Evolutionary conservation across 1,140 invertebrate genomes (phyloP).

Genomic region (Epicauta chinensis): DNA sequence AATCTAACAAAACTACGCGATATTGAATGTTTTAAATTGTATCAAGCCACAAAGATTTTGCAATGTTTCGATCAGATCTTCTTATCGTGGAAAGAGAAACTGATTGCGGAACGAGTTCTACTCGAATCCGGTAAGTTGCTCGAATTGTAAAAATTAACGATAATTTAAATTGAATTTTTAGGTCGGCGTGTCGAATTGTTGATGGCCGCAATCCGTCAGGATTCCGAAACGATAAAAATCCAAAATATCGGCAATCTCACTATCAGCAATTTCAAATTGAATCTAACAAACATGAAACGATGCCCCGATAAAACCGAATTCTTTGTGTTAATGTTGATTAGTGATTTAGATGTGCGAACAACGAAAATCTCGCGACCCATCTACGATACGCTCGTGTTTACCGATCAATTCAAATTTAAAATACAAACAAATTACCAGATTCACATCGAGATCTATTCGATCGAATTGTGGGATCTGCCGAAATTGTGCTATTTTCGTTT

Average conservation of each 20-base stretch:
- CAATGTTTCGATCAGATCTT: not conserved
- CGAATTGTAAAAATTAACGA: not conserved
- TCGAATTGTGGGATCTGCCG: not conserved
- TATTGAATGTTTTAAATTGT: slow-evolving; percentile 6
- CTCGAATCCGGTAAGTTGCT: slow-evolving; percentile 2
- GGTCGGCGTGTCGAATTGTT: not conserved
- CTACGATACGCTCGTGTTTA: not conserved
- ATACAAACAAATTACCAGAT: not conserved
- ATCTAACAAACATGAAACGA: not conserved
- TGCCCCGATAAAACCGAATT: not conserved
- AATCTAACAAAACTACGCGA: not conserved
- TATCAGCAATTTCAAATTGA: not conserved
- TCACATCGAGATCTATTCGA: not conserved
- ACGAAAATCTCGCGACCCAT: slow-evolving; percentile 1
- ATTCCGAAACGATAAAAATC: not conserved
- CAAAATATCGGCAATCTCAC: slow-evolving; percentile 1
- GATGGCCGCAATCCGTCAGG: not conserved
- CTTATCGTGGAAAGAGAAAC: not conserved
- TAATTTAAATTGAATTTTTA: too few species aligned
- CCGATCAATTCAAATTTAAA: slow-evolving; percentile 4
- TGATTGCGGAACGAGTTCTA: slow-evolving; percentile 1
- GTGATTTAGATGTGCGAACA: slow-evolving; percentile 1
- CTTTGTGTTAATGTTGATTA: not conserved
- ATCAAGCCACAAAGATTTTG: slow-evolving; percentile 4
- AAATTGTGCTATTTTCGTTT: too few species aligned